A percentile compares a stretch with the other conserved stretches of the same genome.
Conservation (phyloP, 2,888 invertebrate species). For the Dicyrtoma fusca region DNA sequence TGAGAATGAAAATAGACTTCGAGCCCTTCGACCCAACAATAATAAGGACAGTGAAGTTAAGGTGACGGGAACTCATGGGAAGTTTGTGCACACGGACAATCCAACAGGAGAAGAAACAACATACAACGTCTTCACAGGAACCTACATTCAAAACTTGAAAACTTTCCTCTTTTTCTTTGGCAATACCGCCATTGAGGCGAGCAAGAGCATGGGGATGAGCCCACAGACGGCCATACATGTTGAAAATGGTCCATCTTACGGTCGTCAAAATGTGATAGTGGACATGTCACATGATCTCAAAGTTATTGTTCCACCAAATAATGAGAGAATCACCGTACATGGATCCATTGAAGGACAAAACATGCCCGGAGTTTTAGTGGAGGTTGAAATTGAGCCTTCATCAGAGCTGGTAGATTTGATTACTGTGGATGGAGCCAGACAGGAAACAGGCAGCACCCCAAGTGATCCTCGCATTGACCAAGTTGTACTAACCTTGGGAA, state of each 20-base stretch:
- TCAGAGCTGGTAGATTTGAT: slow-evolving; percentile 48
- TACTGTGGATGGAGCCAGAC: slow-evolving; percentile 50
- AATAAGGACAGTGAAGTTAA: slow-evolving; percentile 55
- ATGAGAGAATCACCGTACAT: slow-evolving; percentile 51
- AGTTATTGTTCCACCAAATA: slow-evolving; percentile 56
- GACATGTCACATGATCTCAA: slow-evolving; percentile 57
- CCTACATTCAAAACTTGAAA: slow-evolving; percentile 57
- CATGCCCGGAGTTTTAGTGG: slow-evolving; percentile 57
- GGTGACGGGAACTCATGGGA: slow-evolving; percentile 58
- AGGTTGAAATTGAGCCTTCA: slow-evolving; percentile 57
- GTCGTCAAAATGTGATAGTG: slow-evolving; percentile 53
- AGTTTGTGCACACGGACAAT: slow-evolving; percentile 56
- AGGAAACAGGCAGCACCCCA: slow-evolving; percentile 44
- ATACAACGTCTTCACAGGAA: slow-evolving; percentile 59
- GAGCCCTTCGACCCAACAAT: slow-evolving; percentile 46
- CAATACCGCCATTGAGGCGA: slow-evolving; percentile 56
- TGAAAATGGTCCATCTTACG: slow-evolving; percentile 51
- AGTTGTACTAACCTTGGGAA: slow-evolving; percentile 52
- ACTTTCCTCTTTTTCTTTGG: slow-evolving; percentile 59
- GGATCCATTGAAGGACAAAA: slow-evolving; percentile 56
- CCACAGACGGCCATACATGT: slow-evolving; percentile 47
- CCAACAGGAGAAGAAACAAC: slow-evolving; percentile 54
- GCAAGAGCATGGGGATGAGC: slow-evolving; percentile 12
- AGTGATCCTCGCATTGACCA: slow-evolving; percentile 52
- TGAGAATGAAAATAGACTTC: slow-evolving; percentile 41